Percentiles rank a stretch among this genome's conserved stretches.
Conservation (phyloP, 1,140 invertebrate species). For the Trachelipus rathkii region DNA sequence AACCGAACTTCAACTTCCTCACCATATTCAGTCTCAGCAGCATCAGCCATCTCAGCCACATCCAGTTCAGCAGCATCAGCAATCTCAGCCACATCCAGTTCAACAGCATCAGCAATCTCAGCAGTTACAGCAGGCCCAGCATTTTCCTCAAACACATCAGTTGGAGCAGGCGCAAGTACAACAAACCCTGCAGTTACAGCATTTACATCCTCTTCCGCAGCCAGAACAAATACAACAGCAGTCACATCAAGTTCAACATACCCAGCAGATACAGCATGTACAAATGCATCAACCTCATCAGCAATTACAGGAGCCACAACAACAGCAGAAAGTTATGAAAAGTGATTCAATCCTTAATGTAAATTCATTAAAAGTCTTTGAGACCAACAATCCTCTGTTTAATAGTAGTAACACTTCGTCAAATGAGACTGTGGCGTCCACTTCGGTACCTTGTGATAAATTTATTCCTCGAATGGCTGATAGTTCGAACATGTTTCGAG, state of each 20-base stretch:
- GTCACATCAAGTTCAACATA: no score
- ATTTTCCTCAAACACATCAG: constrained; percentile 8
- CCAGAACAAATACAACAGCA: no score
- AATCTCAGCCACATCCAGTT: not conserved
- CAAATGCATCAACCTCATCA: no score
- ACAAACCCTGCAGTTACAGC: no score
- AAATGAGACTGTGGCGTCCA: constrained; percentile 19
- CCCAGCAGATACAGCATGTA: no score
- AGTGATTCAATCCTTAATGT: no score
- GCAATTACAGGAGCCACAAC: no score
- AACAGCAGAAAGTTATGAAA: no score
- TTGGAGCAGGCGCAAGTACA: not conserved
- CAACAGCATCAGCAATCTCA: not conserved
- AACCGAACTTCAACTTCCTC: not conserved
- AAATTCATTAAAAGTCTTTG: no score
- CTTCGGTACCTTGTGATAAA: not conserved
- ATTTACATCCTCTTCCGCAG: no score
- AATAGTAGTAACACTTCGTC: constrained; percentile 2
- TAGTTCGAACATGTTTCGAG: constrained; percentile 19
- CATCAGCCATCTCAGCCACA: not conserved
- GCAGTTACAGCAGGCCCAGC: not conserved
- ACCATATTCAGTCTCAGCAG: not conserved
- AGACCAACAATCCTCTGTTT: no score
- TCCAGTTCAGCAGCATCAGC: not conserved
- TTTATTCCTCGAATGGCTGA: constrained; percentile 38